phyloP scores from a whole-genome alignment of 2,113 vertebrate species.

The Tupaia tana region DNA sequence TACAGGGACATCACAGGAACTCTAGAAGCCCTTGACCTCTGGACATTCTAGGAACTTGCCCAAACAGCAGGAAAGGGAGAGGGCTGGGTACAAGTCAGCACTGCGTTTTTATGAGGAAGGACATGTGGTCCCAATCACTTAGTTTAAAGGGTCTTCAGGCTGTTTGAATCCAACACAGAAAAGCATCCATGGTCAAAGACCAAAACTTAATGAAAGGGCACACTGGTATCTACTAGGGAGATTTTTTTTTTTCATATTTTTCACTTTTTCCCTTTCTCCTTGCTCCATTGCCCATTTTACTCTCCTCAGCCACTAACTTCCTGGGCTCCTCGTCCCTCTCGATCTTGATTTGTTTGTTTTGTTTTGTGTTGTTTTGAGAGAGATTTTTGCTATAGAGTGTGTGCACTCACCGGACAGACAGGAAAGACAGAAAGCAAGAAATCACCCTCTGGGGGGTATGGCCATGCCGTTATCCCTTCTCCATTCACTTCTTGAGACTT shows the following conservation, averaged over 20 bases:
- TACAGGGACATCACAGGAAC: neutral
- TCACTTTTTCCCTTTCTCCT: neutral
- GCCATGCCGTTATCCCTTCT: too few species aligned
- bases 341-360: neutral
- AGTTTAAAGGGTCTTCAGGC: neutral
- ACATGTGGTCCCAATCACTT: neutral
- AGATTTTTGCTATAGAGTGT: too few species aligned
- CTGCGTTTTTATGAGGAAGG: neutral
- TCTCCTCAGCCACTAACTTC: neutral
- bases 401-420: too few species aligned
- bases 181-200: neutral
- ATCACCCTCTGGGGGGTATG: too few species aligned
- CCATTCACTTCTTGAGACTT: too few species aligned
- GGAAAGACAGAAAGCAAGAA: too few species aligned
- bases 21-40: neutral
- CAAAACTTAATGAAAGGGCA: neutral
- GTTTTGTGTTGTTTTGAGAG: too few species aligned
- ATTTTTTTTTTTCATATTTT: neutral
- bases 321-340: neutral
- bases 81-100: rapidly evolving
- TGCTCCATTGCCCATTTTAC: neutral
- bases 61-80: neutral
- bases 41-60: neutral
- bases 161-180: neutral
- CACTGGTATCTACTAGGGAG: too few species aligned